phyloP scores from a whole-genome alignment of 2,113 vertebrate species.

The Nanorana parkeri region DNA sequence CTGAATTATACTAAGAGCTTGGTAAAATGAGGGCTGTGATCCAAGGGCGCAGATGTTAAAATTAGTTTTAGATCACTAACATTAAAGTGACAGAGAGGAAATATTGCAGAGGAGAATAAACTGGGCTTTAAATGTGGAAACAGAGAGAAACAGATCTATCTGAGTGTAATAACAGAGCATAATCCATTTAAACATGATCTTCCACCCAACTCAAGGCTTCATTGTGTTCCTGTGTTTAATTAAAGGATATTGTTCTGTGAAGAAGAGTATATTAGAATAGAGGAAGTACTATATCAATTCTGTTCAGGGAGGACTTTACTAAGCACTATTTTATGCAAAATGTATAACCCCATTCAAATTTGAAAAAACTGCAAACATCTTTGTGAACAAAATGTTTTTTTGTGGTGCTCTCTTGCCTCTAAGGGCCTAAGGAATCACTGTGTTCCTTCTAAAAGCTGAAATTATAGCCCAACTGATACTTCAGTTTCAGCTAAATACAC shows the following conservation, averaged over 20 bases:
- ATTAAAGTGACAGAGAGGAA: conserved; percentile 31
- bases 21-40: conserved; percentile 12
- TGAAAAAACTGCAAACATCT: too few relatives aligned
- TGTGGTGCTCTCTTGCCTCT: too few relatives aligned
- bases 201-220: not conserved
- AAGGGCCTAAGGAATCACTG: too few relatives aligned
- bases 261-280: not conserved
- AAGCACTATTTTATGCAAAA: too few relatives aligned
- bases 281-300: too few relatives aligned
- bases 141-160: not conserved
- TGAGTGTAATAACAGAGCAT: conserved; percentile 33
- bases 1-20: conserved; percentile 1
- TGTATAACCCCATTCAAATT: too few relatives aligned
- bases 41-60: conserved; percentile 41
- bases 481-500: too few relatives aligned
- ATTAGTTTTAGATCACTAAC: conserved; percentile 36
- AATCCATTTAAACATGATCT: conserved; percentile 27
- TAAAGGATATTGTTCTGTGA: conserved; percentile 11
- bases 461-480: too few relatives aligned
- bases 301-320: too few relatives aligned
- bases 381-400: too few relatives aligned
- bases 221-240: conserved; percentile 27
- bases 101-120: not conserved
- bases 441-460: too few relatives aligned
- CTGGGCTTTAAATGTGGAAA: not conserved